Conservation (phyloP, 1,140 invertebrate species). For the Samia ricini region DNA sequence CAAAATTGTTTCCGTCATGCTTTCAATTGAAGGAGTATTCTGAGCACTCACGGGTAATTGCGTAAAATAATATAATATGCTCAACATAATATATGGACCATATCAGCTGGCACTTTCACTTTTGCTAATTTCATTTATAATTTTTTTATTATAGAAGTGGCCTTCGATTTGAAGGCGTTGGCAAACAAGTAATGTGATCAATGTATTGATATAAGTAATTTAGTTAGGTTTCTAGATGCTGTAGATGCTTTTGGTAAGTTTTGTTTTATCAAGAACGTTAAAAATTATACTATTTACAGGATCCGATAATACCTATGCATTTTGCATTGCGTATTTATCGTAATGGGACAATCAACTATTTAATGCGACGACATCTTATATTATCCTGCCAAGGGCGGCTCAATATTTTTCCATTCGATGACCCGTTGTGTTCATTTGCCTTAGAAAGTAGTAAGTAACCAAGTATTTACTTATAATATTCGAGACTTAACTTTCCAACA, state of each 20-base stretch:
- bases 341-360: constrained; percentile 95
- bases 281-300: constrained; percentile 60
- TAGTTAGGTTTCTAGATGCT: constrained; percentile 5
- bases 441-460: constrained; percentile 95
- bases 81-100: constrained; percentile 16
- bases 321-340: constrained; percentile 93
- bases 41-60: constrained; percentile 39
- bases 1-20: constrained; percentile 39
- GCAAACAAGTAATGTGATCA: not conserved
- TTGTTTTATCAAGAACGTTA: not conserved
- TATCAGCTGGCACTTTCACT: constrained; percentile 28
- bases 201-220: constrained; percentile 4
- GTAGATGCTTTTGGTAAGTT: constrained; percentile 24
- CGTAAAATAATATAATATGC: constrained; percentile 19
- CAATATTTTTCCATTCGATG: constrained; percentile 96
- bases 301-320: constrained; percentile 93
- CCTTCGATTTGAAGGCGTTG: constrained; percentile 1
- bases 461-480: not conserved
- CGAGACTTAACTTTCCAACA: not conserved
- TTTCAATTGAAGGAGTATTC: constrained; percentile 43
- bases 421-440: constrained; percentile 95
- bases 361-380: constrained; percentile 94
- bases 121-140: constrained; percentile 13
- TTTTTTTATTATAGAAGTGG: constrained; percentile 3
- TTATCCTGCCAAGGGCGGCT: constrained; percentile 94